phyloP scores from a whole-genome alignment of 2,113 vertebrate species.

The Chionis minor region DNA sequence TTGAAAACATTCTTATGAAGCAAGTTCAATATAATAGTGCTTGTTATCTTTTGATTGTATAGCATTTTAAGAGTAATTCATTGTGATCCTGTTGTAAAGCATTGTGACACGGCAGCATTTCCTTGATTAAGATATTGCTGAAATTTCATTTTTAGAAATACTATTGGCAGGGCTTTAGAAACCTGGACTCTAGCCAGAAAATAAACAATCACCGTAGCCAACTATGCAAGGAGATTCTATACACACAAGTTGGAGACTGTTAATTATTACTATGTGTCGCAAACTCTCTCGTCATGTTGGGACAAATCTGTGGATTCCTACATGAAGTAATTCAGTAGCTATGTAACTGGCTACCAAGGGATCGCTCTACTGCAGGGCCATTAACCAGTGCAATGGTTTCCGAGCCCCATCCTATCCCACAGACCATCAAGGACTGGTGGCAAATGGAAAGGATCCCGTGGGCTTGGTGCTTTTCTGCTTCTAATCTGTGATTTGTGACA shows the following conservation, averaged over 20 bases:
- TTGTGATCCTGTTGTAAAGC: neutral
- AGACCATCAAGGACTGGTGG: neutral
- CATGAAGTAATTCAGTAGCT: neutral
- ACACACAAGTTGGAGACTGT: neutral
- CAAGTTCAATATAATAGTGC: neutral
- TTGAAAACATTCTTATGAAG: neutral
- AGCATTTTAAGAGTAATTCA: neutral
- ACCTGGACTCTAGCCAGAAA: constrained; percentile 8
- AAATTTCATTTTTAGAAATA: constrained; percentile 4
- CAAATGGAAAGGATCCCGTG: too few relatives aligned
- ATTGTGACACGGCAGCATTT: neutral
- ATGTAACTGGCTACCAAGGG: neutral
- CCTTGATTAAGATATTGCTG: neutral
- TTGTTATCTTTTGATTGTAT: neutral
- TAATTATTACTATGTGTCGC: neutral
- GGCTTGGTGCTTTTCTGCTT: neutral
- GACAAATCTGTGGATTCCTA: neutral
- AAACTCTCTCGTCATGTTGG: neutral
- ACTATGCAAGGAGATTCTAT: neutral
- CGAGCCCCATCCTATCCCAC: neutral
- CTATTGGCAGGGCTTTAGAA: constrained; percentile 5
- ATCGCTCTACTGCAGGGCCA: neutral
- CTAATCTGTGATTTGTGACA: neutral
- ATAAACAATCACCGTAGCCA: neutral
- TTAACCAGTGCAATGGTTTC: neutral